Base-by-base conservation (phyloP, 2,888 invertebrate species). In the Noctua pronuba region DNA sequence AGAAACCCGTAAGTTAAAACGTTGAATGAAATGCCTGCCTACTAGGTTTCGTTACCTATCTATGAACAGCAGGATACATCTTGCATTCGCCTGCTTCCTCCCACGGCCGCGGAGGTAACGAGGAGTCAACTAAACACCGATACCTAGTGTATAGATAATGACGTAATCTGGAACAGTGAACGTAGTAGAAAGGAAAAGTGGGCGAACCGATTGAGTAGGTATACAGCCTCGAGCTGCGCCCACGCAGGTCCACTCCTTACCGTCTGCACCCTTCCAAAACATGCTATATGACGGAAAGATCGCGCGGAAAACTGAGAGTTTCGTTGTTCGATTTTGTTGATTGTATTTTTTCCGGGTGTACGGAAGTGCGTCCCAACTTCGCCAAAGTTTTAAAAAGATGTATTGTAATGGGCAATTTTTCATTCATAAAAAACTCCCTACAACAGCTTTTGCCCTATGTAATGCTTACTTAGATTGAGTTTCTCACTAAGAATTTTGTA, bases 121-220 rank as follows among this genome's bases (percentile, higher is more conserved):
- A 90, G 90, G 88, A 88, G 85, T 82, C 89, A 88, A 84, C 81
- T 88, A 87, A 87, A 84, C 82, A 87, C 81, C 84, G 85, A 88
- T 84, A 86, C 73, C 73, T 86, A 88, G 88, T 41, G n/a, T 85
- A 87, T 79, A 83, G 80, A 85, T 82, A 87, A 91, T 96, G 96
- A 96, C 95, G 96, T 96, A 96, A 96, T 95, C 94, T 94, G 95
- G 95, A 95, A 90, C 94, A 92, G 95, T 94, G 95, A 95, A 94
- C 93, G 95, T 93, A 90, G 92, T 93, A 89, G 96, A 96, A 95
- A 96, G 96, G 95, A 96, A 96, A 96, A 96, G 96, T 96, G 95
- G 96, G 96, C 96, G 95, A 93, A 90, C 93, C 92, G 91, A 91
- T 90, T 91, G 90, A 88, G 90, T 86, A 88, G 88, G 88, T 91